phyloP scores from a whole-genome alignment of 2,888 invertebrate genomes.

The Drosophila antonietae region DNA sequence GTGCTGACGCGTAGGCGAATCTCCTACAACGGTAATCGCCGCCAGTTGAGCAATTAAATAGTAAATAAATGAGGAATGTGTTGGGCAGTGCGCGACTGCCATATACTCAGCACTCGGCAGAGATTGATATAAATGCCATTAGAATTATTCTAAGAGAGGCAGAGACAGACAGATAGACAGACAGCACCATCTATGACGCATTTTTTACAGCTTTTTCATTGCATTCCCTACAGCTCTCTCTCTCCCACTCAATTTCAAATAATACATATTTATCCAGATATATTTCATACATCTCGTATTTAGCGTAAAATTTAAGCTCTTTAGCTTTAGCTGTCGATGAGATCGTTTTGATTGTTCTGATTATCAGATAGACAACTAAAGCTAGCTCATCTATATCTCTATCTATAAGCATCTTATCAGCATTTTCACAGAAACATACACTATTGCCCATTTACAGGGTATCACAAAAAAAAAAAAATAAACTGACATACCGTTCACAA shows the following conservation, averaged over 20 bases:
- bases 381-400: background rate
- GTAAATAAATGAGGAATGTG: constrained; percentile 3
- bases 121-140: background rate
- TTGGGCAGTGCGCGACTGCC: background rate
- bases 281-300: too few relatives aligned
- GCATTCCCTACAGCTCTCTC: too few relatives aligned
- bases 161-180: background rate
- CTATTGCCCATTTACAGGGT: background rate
- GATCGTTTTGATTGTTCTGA: too few relatives aligned
- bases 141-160: background rate
- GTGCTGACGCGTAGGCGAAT: constrained; percentile 24
- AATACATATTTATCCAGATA: too few relatives aligned
- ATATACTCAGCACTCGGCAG: background rate
- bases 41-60: constrained; percentile 37
- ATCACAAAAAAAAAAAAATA: background rate
- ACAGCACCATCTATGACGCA: background rate
- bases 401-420: background rate
- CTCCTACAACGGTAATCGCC: constrained; percentile 61
- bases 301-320: background rate
- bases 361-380: background rate
- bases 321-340: background rate
- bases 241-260: background rate
- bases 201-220: background rate
- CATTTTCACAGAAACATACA: too few relatives aligned
- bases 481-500: constrained; percentile 42